Base-by-base conservation (phyloP, 2,113 vertebrate genomes). In the Rostratula benghalensis region DNA sequence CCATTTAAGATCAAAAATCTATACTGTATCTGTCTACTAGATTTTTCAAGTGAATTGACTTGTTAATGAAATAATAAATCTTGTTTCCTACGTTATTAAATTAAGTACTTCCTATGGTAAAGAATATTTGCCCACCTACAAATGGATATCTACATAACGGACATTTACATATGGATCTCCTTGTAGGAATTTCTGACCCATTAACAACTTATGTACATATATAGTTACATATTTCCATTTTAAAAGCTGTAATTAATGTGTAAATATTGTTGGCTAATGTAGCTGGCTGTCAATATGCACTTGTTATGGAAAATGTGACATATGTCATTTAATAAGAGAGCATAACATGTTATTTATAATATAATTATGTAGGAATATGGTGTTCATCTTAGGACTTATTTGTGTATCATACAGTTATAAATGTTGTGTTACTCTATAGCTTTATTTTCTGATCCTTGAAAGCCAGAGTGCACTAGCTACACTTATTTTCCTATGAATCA, bases 261-360 rank as follows among this genome's bases (percentile, higher is more conserved):
- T 91, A 96, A 97, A 96, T 96, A 95, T 78, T 93, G 80, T 92
- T 90, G 94, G 46, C 73, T 96, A 96, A 91, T 82, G 30, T 79
- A 69, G 61, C 50, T 92, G 83, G 83, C 83, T 89, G 86, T 94
- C 89, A 94, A 71, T 91, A 91, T 24, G 45, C 61, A 89, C 77
- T 96, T 70, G 69, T 78, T 91, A 89, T 18, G 43, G 76, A 65
- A 94, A 96, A 85, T 54, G 37, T 89, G 83, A 93, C 88, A 93
- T 94, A 89, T 89, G 80, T 59, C 83, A 90, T 76, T 96, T 93
- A 91, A 91, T 89, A 94, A 94, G 69, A 89, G 45, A 92, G 56
- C 85, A 89, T 87, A 87, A 54, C 6, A 33, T 59, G 64, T 61
- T 93, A 92, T 94, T 94, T 88, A 48, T 84, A 93, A 82, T 85